Evolutionary conservation across 2,113 vertebrate genomes (phyloP).

Genomic region (Lutjanus erythropterus): DNA sequence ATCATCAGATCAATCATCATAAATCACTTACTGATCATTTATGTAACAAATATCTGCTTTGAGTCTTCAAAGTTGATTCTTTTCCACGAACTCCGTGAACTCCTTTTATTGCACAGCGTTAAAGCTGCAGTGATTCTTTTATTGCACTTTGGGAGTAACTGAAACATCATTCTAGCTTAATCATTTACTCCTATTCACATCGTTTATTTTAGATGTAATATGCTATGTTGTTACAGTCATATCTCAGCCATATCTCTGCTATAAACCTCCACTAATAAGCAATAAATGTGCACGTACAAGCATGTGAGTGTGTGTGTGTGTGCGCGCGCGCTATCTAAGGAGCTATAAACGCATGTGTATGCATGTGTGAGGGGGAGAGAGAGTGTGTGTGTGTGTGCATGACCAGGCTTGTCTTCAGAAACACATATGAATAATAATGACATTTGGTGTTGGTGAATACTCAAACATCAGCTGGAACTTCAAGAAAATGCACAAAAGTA

Average conservation of each 20-base stretch:
- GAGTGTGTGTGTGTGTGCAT: neutral
- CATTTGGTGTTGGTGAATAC: neutral
- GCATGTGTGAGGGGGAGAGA: neutral
- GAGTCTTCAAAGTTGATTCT: neutral
- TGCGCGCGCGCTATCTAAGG: neutral
- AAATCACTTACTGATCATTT: neutral
- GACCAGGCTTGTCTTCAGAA: neutral
- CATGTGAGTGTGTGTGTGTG: neutral
- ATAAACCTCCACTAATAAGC: constrained; percentile 54
- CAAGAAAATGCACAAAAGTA: neutral
- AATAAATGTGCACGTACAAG: constrained; percentile 28
- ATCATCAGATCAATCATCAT: neutral
- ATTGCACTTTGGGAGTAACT: constrained; percentile 45
- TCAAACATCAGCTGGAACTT: neutral
- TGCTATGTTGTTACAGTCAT: constrained; percentile 30
- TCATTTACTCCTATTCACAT: constrained; percentile 62
- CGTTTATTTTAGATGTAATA: constrained; percentile 46
- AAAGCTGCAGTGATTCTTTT: constrained; percentile 58
- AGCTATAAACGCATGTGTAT: constrained; percentile 3
- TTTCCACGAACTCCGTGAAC: constrained; percentile 55
- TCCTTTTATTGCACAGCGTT: constrained; percentile 26
- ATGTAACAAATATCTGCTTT: neutral
- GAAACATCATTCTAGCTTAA: constrained; percentile 41
- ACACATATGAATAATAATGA: neutral
- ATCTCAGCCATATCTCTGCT: constrained; percentile 44